These are phyloP conservation scores for Temnothorax rugatulus DNA, from an alignment of 2,888 invertebrate species.

Conservation along the genomic window DNA sequence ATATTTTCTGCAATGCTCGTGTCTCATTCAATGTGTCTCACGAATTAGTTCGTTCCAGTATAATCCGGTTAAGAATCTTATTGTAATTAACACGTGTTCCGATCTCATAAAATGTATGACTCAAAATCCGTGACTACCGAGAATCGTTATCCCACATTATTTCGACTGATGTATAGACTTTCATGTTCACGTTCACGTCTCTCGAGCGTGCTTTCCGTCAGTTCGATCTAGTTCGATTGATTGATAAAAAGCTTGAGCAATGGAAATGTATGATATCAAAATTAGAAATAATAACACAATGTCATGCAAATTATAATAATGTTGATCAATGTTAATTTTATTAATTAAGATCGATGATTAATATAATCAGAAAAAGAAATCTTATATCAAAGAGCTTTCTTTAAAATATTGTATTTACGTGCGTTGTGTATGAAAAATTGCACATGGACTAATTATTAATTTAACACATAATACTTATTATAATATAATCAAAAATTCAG, in stretches of 20 bases:
- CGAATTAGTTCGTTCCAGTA: slow-evolving; percentile 23
- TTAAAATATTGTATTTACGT: not conserved
- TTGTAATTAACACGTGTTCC: slow-evolving; percentile 14
- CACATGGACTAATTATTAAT: not conserved
- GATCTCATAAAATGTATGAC: not conserved
- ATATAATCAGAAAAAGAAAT: not conserved
- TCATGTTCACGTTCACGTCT: slow-evolving; percentile 17
- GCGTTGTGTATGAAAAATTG: not conserved
- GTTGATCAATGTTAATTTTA: not conserved
- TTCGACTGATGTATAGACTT: slow-evolving; percentile 30
- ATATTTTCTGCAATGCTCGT: not conserved
- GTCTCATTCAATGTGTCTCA: not conserved
- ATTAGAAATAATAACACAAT: slow-evolving; percentile 3
- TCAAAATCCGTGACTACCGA: slow-evolving; percentile 2
- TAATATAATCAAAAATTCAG: not conserved
- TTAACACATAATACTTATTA: not conserved
- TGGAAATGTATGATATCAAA: not conserved
- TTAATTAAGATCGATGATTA: not conserved
- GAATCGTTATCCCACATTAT: slow-evolving; percentile 36
- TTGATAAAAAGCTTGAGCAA: not conserved
- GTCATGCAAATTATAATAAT: not conserved
- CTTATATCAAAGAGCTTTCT: not conserved
- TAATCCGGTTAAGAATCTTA: slow-evolving; percentile 25
- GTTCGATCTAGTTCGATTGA: not conserved
- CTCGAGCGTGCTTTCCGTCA: not conserved